Percentiles rank a stretch among this genome's conserved stretches.
Evolutionary conservation across 92 coral and sea anemone species (phyloP).

Genomic region (Zoanthus sansibaricus): DNA sequence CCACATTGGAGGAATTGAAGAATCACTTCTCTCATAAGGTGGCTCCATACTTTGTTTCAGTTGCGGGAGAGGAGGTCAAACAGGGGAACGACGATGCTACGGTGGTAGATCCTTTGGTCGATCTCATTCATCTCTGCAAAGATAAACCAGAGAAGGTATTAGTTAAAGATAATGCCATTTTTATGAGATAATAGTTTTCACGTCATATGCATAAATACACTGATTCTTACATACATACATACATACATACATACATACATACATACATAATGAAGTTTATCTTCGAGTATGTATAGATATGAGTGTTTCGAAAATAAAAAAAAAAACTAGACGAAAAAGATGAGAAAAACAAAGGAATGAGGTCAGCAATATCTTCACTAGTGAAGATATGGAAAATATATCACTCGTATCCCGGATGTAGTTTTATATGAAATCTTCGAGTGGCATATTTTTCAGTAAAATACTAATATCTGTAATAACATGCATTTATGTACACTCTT

Average conservation of each 20-base stretch:
- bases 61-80: neutral
- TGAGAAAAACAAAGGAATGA: too few species aligned
- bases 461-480: too few species aligned
- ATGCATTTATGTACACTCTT: too few species aligned
- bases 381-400: too few species aligned
- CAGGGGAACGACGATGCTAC: neutral
- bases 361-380: too few species aligned
- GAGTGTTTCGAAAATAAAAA: too few species aligned
- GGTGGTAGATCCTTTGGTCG: neutral
- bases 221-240: neutral
- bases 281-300: neutral
- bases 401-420: too few species aligned
- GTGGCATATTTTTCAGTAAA: too few species aligned
- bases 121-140: neutral
- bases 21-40: neutral
- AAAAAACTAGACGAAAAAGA: too few species aligned
- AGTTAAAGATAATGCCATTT: neutral
- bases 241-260: neutral
- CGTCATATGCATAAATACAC: neutral
- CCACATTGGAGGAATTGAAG: neutral
- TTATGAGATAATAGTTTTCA: neutral
- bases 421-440: too few species aligned
- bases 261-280: neutral
- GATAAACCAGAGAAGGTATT: constrained; percentile 1
- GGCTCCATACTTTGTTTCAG: neutral